A percentile compares a stretch with the other conserved stretches of the same genome.
These are phyloP conservation scores for Philopotamus ludificatus DNA, from an alignment of 1,140 invertebrate species.

Conservation along the genomic window DNA sequence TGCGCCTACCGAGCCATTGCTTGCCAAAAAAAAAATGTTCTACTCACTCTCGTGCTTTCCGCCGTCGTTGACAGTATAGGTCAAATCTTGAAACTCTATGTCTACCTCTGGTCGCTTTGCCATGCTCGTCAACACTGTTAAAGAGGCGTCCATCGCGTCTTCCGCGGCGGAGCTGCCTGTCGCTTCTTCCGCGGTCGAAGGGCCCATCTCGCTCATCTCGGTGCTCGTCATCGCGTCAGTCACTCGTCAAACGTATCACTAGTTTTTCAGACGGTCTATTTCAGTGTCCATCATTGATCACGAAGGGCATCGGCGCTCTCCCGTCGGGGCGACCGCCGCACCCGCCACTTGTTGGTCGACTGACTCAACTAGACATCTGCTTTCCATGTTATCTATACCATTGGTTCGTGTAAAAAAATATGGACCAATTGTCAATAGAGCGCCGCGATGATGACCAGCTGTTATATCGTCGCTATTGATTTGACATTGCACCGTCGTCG, in stretches of 20 bases:
- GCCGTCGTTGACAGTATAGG: conserved; percentile 56
- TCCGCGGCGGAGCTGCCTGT: background rate
- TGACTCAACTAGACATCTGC: background rate
- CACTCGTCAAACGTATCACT: no score
- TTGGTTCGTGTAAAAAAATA: background rate
- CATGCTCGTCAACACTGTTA: conserved; percentile 54
- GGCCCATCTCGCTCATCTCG: background rate
- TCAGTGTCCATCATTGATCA: no score
- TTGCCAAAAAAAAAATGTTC: no score
- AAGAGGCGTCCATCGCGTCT: conserved; percentile 50
- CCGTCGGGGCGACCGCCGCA: background rate
- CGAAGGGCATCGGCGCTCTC: no score
- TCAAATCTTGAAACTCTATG: conserved; percentile 66
- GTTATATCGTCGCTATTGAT: no score
- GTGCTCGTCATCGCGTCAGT: background rate
- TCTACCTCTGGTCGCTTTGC: conserved; percentile 58
- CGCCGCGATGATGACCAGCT: no score
- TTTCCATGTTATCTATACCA: background rate
- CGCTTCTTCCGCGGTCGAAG: background rate
- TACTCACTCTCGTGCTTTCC: conserved; percentile 1
- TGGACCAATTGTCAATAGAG: no score
- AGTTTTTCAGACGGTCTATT: no score
- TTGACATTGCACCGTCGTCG: no score
- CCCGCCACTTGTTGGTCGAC: background rate
- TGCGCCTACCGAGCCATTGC: no score